Evolutionary conservation across 2,888 invertebrate species (phyloP).

Genomic region (Lathronympha strigana): DNA sequence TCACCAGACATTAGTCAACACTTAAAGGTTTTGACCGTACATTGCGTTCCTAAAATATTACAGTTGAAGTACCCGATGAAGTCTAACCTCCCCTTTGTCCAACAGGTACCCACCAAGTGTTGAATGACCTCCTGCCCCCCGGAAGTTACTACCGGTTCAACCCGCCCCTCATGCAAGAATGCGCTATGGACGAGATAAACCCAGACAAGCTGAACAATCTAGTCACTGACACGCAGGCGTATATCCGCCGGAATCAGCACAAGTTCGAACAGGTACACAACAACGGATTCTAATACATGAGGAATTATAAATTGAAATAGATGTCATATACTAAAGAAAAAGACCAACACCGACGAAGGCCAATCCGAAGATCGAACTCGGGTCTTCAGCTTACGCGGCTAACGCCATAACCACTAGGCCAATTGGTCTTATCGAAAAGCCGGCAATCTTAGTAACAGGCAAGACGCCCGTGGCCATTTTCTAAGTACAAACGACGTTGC

Average conservation of each 20-base stretch:
- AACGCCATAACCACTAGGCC: too few species aligned
- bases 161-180: slow-evolving; percentile 92
- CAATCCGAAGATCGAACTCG: too few species aligned
- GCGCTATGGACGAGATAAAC: slow-evolving; percentile 91
- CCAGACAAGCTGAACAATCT: slow-evolving; percentile 88
- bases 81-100: not conserved
- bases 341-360: too few species aligned
- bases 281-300: not conserved
- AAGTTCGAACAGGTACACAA: slow-evolving; percentile 56
- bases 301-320: too few species aligned
- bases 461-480: too few species aligned
- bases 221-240: slow-evolving; percentile 90
- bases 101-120: slow-evolving; percentile 89
- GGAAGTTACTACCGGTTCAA: slow-evolving; percentile 93
- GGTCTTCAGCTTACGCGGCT: too few species aligned
- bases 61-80: not conserved
- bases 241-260: slow-evolving; percentile 91
- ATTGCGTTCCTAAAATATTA: too few species aligned
- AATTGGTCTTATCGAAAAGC: too few species aligned
- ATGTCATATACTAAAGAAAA: too few species aligned
- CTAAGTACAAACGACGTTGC: too few species aligned
- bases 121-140: slow-evolving; percentile 90
- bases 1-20: too few species aligned
- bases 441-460: too few species aligned
- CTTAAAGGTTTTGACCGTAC: not conserved